Conservation (phyloP, 2,888 invertebrate genomes). For the Cylindroiulus punctatus region DNA sequence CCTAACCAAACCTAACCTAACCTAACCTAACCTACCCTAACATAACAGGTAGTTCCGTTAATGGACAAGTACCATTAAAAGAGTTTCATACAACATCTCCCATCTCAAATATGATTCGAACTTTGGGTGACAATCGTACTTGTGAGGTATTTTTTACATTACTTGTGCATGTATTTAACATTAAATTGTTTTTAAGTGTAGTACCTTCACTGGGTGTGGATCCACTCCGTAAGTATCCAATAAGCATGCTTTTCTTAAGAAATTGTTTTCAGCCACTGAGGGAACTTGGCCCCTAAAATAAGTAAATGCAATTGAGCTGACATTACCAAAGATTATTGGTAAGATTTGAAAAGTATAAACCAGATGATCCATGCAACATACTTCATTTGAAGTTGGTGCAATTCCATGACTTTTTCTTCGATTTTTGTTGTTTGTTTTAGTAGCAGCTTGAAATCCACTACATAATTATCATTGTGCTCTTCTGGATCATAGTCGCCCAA, state of each 20-base stretch:
- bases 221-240: slow-evolving; percentile 98
- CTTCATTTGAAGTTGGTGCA: slow-evolving; percentile 85
- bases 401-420: slow-evolving; percentile 91
- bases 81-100: too few relatives aligned
- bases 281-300: slow-evolving; percentile 79
- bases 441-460: slow-evolving; percentile 88
- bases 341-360: not conserved
- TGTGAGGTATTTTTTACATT: too few relatives aligned
- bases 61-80: too few relatives aligned
- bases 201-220: slow-evolving; percentile 95
- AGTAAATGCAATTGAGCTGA: slow-evolving; percentile 53
- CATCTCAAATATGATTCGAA: too few relatives aligned
- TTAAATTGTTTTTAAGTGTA: not conserved
- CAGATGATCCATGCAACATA: slow-evolving; percentile 60
- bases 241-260: slow-evolving; percentile 88
- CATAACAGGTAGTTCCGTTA: too few relatives aligned
- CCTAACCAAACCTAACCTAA: too few relatives aligned
- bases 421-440: slow-evolving; percentile 91
- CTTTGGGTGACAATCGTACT: too few relatives aligned
- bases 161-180: not conserved
- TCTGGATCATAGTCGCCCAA: slow-evolving; percentile 93
- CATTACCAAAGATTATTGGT: not conserved
- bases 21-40: too few relatives aligned
- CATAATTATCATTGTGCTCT: slow-evolving; percentile 88
- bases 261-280: slow-evolving; percentile 87